Evolutionary conservation across 2,797 vertebrate species (phyloP), one percentile per base, ranked within the genome.

Genomic region (Chelonia mydas): DNA sequence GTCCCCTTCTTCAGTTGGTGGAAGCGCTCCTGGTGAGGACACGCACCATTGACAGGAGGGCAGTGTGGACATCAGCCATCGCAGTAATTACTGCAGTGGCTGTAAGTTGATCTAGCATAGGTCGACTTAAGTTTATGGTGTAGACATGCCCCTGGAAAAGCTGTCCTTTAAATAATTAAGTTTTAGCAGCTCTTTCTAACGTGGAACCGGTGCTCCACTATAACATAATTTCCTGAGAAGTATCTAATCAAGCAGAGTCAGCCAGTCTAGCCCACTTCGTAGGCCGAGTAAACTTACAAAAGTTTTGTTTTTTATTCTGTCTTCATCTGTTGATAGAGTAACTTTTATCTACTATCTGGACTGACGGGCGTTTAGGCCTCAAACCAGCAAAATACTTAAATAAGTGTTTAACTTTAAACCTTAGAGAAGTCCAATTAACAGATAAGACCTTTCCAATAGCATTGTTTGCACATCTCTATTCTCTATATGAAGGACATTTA

Each of bases 231-330:
- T 86, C 89, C 91, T 91, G 78, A 93, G 88, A 91, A 93, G 59
- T 91, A 87, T 96, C 93, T 96, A 78, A 94, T 84, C 93, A 88
- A 96, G 92, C 54, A 54, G 72, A 91, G 47, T 90, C 89, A 87
- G 77, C 65, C 90, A 12, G 83, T 53, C 90, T 57, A 92, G 93
- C 90, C 80, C 13, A 33, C 93, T 92, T 83, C 86, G 65, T 45
- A 82, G 59, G 28, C 27, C 15, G 83, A 81, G 74, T 87, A 93
- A 87, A 93, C 41, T 92, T 96, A 51, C 49, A 84, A 68, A 78
- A 86, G 83, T 88, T 95, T 94, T 95, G 90, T 95, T 87, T 95
- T 94, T 93, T 96, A 91, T 96, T 96, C 86, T 92, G 88, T 94
- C 92, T 96, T 94, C 96, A 94, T 96, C 90, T 96, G 92, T 93